Conservation (phyloP, 2,797 vertebrate species). For the Sciaenops ocellatus region DNA sequence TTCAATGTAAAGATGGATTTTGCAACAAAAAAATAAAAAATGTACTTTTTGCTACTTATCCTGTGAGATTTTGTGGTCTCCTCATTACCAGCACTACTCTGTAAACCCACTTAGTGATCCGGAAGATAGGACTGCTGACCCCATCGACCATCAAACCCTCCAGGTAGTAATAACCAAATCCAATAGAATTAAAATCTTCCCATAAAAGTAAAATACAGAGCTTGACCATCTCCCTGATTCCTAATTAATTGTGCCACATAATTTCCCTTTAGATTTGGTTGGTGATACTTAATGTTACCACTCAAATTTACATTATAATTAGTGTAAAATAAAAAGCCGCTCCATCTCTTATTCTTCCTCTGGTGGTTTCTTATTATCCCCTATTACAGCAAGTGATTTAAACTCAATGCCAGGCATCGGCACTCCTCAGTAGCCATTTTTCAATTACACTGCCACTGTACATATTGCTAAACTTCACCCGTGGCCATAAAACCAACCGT, state of each 20-base stretch:
- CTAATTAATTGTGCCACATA: slow-evolving; percentile 67
- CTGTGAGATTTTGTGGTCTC: background rate
- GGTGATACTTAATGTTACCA: slow-evolving; percentile 61
- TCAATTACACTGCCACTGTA: slow-evolving; percentile 44
- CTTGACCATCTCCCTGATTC: slow-evolving; percentile 61
- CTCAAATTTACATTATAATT: slow-evolving; percentile 77
- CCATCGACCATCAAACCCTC: slow-evolving; percentile 20
- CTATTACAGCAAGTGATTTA: slow-evolving; percentile 65
- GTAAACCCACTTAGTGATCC: slow-evolving; percentile 25
- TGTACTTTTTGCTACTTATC: background rate
- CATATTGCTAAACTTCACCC: slow-evolving; percentile 41
- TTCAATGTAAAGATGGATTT: background rate
- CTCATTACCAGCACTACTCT: background rate
- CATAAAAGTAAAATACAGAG: slow-evolving; percentile 60
- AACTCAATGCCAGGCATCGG: slow-evolving; percentile 18
- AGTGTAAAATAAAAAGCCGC: slow-evolving; percentile 63
- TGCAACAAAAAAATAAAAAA: background rate
- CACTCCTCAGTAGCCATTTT: slow-evolving; percentile 30
- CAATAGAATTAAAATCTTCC: slow-evolving; percentile 35
- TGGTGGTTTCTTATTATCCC: slow-evolving; percentile 59
- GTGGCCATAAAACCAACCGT: slow-evolving; percentile 21
- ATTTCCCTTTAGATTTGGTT: slow-evolving; percentile 76
- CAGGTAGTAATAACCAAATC: slow-evolving; percentile 36
- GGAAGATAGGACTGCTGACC: slow-evolving; percentile 9
- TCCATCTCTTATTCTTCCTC: slow-evolving; percentile 55